A percentile compares a stretch with the other conserved stretches of the same genome.
Evolutionary conservation across 2,888 invertebrate species (phyloP).

Genomic region (Eupithecia subfuscata): DNA sequence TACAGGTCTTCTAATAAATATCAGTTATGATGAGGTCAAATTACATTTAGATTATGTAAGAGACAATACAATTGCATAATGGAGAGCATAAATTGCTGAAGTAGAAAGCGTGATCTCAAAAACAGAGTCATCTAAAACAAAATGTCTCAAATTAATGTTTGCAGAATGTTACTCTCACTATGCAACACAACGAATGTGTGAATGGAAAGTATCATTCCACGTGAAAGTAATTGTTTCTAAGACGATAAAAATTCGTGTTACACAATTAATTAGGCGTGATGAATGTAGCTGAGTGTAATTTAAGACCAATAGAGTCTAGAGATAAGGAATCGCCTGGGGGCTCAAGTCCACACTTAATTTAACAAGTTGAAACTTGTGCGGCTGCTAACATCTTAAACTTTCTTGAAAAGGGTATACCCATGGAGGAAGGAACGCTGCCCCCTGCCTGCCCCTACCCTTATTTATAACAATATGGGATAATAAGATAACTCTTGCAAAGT

Average conservation of each 20-base stretch:
- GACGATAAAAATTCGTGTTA: conserved; percentile 42
- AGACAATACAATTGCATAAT: conserved; percentile 24
- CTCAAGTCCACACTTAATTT: conserved; percentile 14
- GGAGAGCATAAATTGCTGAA: conserved; percentile 32
- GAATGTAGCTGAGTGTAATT: conserved; percentile 24
- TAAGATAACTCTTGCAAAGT: background rate
- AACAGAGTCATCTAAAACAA: conserved; percentile 45
- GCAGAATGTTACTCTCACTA: conserved; percentile 48
- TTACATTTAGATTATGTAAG: conserved; percentile 12
- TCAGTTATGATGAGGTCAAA: background rate
- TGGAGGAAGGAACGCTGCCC: background rate
- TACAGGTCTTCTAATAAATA: background rate
- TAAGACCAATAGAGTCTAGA: background rate
- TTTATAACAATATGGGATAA: background rate
- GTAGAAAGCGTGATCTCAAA: conserved; percentile 55
- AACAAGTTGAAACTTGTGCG: conserved; percentile 29
- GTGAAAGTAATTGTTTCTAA: conserved; percentile 57
- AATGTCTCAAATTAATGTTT: conserved; percentile 49
- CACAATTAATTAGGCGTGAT: conserved; percentile 38
- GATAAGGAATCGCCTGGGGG: background rate
- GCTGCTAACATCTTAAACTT: background rate
- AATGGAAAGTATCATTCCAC: conserved; percentile 60
- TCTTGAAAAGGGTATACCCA: conserved; percentile 1
- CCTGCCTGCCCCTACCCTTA: background rate
- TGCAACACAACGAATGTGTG: conserved; percentile 55